phyloP scores from a whole-genome alignment of 2,888 invertebrate genomes.

The Graphium colonna region DNA sequence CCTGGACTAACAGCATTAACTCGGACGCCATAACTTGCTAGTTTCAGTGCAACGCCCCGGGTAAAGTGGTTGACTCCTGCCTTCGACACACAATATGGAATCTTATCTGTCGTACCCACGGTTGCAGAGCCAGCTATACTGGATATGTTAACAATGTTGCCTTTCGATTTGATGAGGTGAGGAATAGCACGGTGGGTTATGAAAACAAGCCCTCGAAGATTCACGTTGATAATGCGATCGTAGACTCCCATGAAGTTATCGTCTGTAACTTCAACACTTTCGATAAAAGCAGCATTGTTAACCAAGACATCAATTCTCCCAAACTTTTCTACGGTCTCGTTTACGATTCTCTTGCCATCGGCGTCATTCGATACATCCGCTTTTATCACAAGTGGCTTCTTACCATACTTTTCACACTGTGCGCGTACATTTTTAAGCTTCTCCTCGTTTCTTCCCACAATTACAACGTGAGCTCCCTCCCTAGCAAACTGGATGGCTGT shows the following conservation, averaged over 20 bases:
- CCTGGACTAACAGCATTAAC: conserved; percentile 64
- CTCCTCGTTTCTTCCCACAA: too few relatives aligned
- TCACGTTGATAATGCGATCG: too few relatives aligned
- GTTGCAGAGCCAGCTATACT: conserved; percentile 71
- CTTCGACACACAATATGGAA: too few relatives aligned
- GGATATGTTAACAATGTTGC: conserved; percentile 92
- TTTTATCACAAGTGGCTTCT: conserved; percentile 33
- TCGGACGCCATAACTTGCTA: conserved; percentile 85
- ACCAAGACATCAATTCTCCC: too few relatives aligned
- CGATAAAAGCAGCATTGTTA: conserved; percentile 41
- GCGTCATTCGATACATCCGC: too few relatives aligned
- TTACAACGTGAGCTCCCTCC: too few relatives aligned
- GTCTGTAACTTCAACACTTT: conserved; percentile 25
- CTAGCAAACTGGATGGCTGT: conserved; percentile 36
- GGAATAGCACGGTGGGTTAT: conserved; percentile 36
- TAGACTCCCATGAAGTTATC: conserved; percentile 33
- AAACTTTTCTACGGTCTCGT: too few relatives aligned
- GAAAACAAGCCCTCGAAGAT: conserved; percentile 34
- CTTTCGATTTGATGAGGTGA: conserved; percentile 34
- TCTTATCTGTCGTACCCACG: conserved; percentile 76
- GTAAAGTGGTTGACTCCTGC: conserved; percentile 38
- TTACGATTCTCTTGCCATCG: conserved; percentile 31
- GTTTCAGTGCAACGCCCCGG: conserved; percentile 76
- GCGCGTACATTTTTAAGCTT: too few relatives aligned
- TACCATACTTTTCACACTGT: conserved; percentile 32